These are phyloP conservation scores for Salvelinus sp. DNA, from an alignment of 2,113 vertebrate species.

Conservation along the genomic window DNA sequence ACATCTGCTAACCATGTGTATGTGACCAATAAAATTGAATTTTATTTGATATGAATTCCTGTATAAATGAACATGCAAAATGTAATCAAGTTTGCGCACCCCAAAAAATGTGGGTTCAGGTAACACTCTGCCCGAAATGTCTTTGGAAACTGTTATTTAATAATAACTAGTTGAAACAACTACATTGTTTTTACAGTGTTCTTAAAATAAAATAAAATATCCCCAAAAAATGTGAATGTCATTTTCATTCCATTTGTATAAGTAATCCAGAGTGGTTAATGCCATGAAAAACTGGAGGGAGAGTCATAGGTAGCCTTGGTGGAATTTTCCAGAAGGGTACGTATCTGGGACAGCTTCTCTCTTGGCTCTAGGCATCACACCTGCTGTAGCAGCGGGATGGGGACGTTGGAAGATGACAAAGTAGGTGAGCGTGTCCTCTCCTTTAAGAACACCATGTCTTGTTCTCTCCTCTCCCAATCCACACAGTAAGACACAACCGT, in stretches of 20 bases:
- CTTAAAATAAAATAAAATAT: not conserved
- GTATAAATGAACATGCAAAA: too few relatives aligned
- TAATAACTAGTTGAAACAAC: too few relatives aligned
- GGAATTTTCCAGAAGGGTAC: slow-evolving; percentile 41
- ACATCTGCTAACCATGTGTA: too few relatives aligned
- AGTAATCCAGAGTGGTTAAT: slow-evolving; percentile 13
- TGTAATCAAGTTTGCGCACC: too few relatives aligned
- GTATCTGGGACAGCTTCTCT: slow-evolving; percentile 54
- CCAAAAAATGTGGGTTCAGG: too few relatives aligned
- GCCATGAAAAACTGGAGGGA: slow-evolving; percentile 6
- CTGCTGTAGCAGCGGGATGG: slow-evolving; percentile 54
- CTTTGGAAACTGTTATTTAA: too few relatives aligned
- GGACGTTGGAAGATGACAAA: slow-evolving; percentile 44
- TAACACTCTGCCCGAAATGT: too few relatives aligned
- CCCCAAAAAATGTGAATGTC: not conserved
- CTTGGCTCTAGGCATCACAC: slow-evolving; percentile 48
- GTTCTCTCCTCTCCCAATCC: slow-evolving; percentile 23
- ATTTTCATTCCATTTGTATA: not conserved
- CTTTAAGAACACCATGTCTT: slow-evolving; percentile 43
- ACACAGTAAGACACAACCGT: slow-evolving; percentile 20
- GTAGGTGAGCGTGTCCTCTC: slow-evolving; percentile 55
- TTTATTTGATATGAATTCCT: too few relatives aligned
- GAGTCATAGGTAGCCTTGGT: slow-evolving; percentile 34
- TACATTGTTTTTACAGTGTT: too few relatives aligned
- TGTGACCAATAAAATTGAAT: too few relatives aligned